phyloP scores from a whole-genome alignment of 2,888 invertebrate species.

The Panorpa germanica region DNA sequence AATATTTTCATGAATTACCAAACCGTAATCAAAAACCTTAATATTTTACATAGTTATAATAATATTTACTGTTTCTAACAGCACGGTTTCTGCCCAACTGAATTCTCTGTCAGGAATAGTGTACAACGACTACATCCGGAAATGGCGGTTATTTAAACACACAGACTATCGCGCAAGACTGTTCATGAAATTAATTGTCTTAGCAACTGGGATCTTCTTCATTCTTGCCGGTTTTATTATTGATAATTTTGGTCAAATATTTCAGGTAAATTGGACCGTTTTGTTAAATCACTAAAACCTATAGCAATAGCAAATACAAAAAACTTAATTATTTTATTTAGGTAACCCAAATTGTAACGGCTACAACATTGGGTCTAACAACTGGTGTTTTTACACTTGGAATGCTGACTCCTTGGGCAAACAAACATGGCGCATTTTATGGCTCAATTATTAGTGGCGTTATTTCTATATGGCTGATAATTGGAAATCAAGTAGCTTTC shows the following conservation, averaged over 20 bases:
- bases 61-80: slow-evolving; percentile 18
- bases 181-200: slow-evolving; percentile 26
- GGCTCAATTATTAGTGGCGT: slow-evolving; percentile 19
- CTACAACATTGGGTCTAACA: slow-evolving; percentile 36
- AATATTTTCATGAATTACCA: background rate
- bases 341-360: slow-evolving; percentile 24
- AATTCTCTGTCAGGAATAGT: slow-evolving; percentile 33
- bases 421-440: too few species aligned
- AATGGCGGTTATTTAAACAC: slow-evolving; percentile 19
- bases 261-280: slow-evolving; percentile 30
- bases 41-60: too few species aligned
- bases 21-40: too few species aligned
- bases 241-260: slow-evolving; percentile 26
- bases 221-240: slow-evolving; percentile 29
- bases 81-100: slow-evolving; percentile 34
- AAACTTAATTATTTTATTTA: too few species aligned
- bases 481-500: slow-evolving; percentile 18
- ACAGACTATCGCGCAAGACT: slow-evolving; percentile 26
- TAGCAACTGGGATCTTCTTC: slow-evolving; percentile 32
- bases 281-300: too few species aligned
- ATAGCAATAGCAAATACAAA: too few species aligned
- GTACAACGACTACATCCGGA: slow-evolving; percentile 33
- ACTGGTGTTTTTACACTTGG: slow-evolving; percentile 46
- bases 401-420: slow-evolving; percentile 42
- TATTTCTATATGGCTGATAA: slow-evolving; percentile 19